A percentile compares a stretch with the other conserved stretches of the same genome.
These are phyloP conservation scores for Crematogaster levior DNA, from an alignment of 2,888 invertebrate species.

Conservation along the genomic window DNA sequence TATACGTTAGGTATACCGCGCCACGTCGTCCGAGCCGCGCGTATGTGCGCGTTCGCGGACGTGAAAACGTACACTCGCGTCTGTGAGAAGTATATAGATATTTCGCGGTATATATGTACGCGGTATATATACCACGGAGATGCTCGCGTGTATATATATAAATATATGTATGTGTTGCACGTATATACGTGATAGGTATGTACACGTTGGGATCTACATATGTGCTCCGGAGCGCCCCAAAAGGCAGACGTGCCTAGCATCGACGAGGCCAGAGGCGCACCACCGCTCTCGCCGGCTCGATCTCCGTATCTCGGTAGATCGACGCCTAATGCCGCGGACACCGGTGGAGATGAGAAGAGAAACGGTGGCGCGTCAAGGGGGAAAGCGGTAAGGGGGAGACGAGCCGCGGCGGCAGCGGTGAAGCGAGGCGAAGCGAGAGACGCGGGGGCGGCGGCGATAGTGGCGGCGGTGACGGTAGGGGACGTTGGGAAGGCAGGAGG, in stretches of 20 bases:
- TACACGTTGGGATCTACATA: conserved; percentile 62
- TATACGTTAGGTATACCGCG: conserved; percentile 63
- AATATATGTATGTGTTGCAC: background rate
- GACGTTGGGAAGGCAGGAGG: conserved; percentile 45
- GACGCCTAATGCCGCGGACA: conserved; percentile 81
- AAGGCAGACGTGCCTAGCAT: conserved; percentile 84
- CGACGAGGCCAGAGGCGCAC: conserved; percentile 78
- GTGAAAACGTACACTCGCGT: conserved; percentile 25
- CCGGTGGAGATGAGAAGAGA: conserved; percentile 66
- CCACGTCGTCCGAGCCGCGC: conserved; percentile 61
- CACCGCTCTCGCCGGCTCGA: conserved; percentile 68
- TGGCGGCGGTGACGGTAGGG: conserved; percentile 15
- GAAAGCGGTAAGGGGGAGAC: conserved; percentile 5
- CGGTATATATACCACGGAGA: conserved; percentile 10
- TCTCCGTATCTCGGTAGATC: conserved; percentile 82
- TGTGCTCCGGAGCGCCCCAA: conserved; percentile 79
- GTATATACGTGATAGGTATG: conserved; percentile 54
- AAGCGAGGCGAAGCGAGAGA: conserved; percentile 28
- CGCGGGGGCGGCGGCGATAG: conserved; percentile 32
- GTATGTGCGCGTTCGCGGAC: conserved; percentile 47
- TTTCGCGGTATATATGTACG: conserved; percentile 26
- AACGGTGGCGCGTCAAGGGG: conserved; percentile 46
- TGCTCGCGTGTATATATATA: conserved; percentile 15
- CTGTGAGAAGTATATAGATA: conserved; percentile 26
- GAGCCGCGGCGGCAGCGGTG: conserved; percentile 41